Percentiles rank a stretch among this genome's conserved stretches.
Conservation (phyloP, 2,888 invertebrate genomes). For the Tenthredo livida region DNA sequence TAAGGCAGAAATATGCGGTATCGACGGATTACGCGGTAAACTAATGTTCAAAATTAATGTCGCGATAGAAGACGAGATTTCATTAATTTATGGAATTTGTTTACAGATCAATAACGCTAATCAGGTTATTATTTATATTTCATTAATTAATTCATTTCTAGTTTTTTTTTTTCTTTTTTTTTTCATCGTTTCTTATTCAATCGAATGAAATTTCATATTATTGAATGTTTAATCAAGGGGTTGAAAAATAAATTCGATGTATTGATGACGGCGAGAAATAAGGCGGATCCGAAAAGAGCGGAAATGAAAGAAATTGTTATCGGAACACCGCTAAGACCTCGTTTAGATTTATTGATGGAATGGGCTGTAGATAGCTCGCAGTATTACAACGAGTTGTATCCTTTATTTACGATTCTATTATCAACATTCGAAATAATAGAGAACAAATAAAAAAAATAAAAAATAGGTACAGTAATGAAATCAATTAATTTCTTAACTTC, state of each 20-base stretch:
- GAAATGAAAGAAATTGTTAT: conserved; percentile 65
- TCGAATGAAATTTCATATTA: conserved; percentile 14
- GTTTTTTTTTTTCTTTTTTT: not conserved
- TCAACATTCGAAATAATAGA: not conserved
- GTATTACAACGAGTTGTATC: conserved; percentile 68
- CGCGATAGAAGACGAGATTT: conserved; percentile 68
- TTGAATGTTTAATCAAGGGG: conserved; percentile 59
- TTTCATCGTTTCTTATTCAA: not conserved
- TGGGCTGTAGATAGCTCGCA: conserved; percentile 67
- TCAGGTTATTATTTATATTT: conserved; percentile 63
- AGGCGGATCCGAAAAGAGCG: conserved; percentile 63
- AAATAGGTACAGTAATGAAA: not conserved
- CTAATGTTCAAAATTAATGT: conserved; percentile 69
- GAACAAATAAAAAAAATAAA: not conserved
- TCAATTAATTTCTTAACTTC: not conserved
- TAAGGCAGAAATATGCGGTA: conserved; percentile 60
- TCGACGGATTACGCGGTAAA: conserved; percentile 64
- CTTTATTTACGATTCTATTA: conserved; percentile 53
- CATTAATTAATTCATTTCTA: not conserved
- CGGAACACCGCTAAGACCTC: conserved; percentile 68
- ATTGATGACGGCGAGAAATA: conserved; percentile 66
- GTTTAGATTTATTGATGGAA: conserved; percentile 67
- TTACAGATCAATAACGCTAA: conserved; percentile 62
- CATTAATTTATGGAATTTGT: conserved; percentile 59
- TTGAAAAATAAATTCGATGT: conserved; percentile 66